These are phyloP conservation scores for Cotesia vestalis DNA, from an alignment of 1,140 invertebrate genomes.

Conservation along the genomic window DNA sequence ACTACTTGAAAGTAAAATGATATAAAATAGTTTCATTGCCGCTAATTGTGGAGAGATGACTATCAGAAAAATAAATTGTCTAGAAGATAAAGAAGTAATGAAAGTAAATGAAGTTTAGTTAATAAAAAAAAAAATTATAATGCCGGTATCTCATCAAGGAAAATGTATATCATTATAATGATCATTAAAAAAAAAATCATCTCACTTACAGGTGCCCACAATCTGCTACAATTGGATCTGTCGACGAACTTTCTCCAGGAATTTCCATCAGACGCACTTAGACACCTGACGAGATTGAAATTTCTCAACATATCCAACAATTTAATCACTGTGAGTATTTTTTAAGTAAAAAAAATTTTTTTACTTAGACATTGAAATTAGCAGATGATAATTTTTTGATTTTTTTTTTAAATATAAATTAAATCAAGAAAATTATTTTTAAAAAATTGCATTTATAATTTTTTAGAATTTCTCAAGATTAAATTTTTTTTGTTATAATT, in stretches of 20 bases:
- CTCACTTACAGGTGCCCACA: conserved; percentile 69
- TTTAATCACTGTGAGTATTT: conserved; percentile 75
- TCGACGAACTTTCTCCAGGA: conserved; percentile 85
- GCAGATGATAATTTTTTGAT: no score
- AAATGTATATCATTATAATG: conserved; percentile 7
- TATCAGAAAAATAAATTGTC: no score
- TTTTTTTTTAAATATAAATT: background rate
- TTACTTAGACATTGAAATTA: background rate
- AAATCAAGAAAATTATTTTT: background rate
- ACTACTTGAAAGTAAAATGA: no score
- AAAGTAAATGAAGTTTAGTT: no score
- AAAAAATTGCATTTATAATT: background rate
- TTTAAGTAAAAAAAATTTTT: background rate
- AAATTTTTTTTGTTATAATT: no score
- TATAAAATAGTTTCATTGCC: no score
- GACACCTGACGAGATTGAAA: conserved; percentile 73
- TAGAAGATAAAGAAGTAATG: no score
- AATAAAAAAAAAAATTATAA: no score
- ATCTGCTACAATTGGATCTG: conserved; percentile 80
- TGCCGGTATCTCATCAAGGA: no score
- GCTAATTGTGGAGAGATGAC: no score
- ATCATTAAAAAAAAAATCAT: background rate
- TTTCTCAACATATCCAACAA: conserved; percentile 84
- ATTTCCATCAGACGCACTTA: conserved; percentile 81
- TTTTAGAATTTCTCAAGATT: no score